Conservation (phyloP, 2,888 invertebrate genomes). For the Artemia sinica region DNA sequence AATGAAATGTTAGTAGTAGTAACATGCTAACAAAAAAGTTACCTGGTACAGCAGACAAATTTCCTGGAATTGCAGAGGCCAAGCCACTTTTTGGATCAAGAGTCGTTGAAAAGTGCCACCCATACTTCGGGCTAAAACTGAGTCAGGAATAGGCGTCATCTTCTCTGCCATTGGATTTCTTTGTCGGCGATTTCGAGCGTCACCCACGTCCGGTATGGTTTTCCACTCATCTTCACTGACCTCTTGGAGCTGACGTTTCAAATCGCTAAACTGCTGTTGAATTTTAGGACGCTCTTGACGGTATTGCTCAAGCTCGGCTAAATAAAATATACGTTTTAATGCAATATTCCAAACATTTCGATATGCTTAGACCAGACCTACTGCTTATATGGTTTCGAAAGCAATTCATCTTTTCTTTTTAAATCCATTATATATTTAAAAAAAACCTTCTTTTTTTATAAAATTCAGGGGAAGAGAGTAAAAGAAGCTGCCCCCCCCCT, state of each 20-base stretch:
- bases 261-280: constrained; percentile 95
- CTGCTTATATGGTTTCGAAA: too few species aligned
- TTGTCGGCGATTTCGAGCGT: constrained; percentile 88
- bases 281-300: constrained; percentile 97
- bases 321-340: constrained; percentile 15
- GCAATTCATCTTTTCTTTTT: too few species aligned
- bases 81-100: constrained; percentile 71
- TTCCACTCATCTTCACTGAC: constrained; percentile 88
- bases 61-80: constrained; percentile 43
- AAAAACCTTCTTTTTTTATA: too few species aligned
- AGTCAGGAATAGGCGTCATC: constrained; percentile 93
- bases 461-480: too few species aligned
- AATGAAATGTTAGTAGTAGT: constrained; percentile 12
- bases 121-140: constrained; percentile 67
- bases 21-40: constrained; percentile 35
- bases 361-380: too few species aligned
- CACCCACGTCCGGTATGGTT: constrained; percentile 96
- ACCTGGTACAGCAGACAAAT: constrained; percentile 64
- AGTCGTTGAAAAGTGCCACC: constrained; percentile 57
- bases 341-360: too few species aligned
- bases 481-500: too few species aligned
- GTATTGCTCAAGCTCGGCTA: constrained; percentile 83
- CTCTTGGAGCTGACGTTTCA: constrained; percentile 64
- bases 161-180: constrained; percentile 86
- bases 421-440: too few species aligned